Base-by-base conservation (phyloP, 2,888 invertebrate species). In the Lissocephala sabroskyi region DNA sequence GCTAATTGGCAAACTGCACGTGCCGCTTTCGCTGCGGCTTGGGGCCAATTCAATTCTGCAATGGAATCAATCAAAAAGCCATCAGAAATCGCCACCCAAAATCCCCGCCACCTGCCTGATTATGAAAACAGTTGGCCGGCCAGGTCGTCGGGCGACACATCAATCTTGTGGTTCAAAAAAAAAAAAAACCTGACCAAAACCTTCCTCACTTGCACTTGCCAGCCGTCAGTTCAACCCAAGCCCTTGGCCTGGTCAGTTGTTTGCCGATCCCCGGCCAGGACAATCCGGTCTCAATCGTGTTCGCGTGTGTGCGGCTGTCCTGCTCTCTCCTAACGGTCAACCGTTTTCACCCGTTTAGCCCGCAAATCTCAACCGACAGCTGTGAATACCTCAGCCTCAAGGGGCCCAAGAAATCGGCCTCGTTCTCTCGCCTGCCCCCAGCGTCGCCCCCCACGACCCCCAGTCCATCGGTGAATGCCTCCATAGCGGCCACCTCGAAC, bases 321-420 rank as follows among this genome's bases (percentile, higher is more conserved):
- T 7, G 3, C 5, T 17, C 9, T 6, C 11, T 7, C 17, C 10
- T 41, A 28, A 45, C 5, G 10, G 19, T 16, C 10, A 28, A 45
- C 4, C 11, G 18, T 17, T 11, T 52, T 14, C n/a, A 29, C n/a
- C 18, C 36, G 13, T 35, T n/a, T 37, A 81, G 79, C 48, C 65
- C 54, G 49, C 59, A 62, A 51, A 46, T 49, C 45, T 51, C 66
- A 42, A 62, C 51, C 48, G 68, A 75, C 35, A 66, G 61, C 42
- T 62, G 62, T 36, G 81, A 79, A 58, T 63, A 59, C 37, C 67
- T 75, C 29, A 45, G 59, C 33, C 56, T 68, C 54, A 68, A 56
- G 44, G 57, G 55, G 29, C 71, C 67, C 14, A 73, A 70, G 50
- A 79, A 78, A 50, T 79, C 80, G 13, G 66, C 67, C 17, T 80